Conservation (phyloP, 2,888 invertebrate genomes). For the Synergus umbraculus region DNA sequence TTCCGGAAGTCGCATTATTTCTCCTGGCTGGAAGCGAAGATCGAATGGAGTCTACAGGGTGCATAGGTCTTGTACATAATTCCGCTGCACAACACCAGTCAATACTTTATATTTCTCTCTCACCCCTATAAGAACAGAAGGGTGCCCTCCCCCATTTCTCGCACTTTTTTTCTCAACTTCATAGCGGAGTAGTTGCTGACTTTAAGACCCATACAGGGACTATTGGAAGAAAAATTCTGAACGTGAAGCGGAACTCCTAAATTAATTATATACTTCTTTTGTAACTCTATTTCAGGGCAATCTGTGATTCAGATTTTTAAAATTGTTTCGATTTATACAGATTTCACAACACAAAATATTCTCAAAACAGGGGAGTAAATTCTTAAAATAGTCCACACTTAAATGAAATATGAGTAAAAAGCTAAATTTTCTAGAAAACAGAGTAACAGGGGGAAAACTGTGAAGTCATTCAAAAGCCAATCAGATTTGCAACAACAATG, state of each 20-base stretch:
- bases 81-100: conserved; percentile 61
- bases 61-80: conserved; percentile 53
- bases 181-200: conserved; percentile 42
- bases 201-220: conserved; percentile 19
- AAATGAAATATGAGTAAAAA: too few relatives aligned
- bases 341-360: too few relatives aligned
- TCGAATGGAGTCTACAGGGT: conserved; percentile 55
- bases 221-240: conserved; percentile 41
- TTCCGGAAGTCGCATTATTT: conserved; percentile 65
- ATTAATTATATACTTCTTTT: too few relatives aligned
- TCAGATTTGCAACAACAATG: too few relatives aligned
- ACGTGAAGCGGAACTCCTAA: background rate
- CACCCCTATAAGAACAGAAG: background rate
- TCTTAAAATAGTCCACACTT: too few relatives aligned
- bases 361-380: too few relatives aligned
- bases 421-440: too few relatives aligned
- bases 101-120: conserved; percentile 62
- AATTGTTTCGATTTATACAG: too few relatives aligned
- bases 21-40: conserved; percentile 60
- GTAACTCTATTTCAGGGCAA: too few relatives aligned
- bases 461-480: too few relatives aligned
- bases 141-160: conserved; percentile 17
- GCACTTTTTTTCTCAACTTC: background rate
- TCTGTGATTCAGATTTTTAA: too few relatives aligned
- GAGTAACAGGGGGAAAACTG: too few relatives aligned